Conservation (phyloP, 2,113 vertebrate genomes). For the Pardalotus punctatus region DNA sequence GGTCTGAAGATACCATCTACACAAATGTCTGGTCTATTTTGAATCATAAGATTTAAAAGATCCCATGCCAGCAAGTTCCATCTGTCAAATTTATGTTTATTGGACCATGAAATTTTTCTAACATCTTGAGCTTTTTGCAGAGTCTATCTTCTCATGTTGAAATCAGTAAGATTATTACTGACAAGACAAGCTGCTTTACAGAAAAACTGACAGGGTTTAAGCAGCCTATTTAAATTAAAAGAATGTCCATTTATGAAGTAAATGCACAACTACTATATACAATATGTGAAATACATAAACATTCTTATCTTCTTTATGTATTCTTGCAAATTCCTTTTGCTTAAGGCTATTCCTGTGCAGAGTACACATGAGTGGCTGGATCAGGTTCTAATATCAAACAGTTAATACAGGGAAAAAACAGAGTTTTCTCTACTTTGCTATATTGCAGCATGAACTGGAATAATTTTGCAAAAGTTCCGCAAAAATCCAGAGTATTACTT, state of each 20-base stretch:
- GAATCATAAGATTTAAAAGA: background rate
- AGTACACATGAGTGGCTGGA: background rate
- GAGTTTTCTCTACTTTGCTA: background rate
- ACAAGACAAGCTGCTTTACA: background rate
- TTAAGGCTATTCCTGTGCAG: background rate
- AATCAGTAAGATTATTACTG: background rate
- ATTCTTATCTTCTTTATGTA: background rate
- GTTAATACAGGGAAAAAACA: background rate
- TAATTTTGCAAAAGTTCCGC: background rate
- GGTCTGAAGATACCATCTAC: background rate
- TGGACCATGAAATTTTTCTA: background rate
- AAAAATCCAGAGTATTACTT: background rate
- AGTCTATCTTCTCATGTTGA: background rate
- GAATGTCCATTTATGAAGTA: background rate
- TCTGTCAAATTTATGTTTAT: slow-evolving; percentile 10
- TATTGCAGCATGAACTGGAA: background rate
- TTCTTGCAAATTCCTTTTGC: background rate
- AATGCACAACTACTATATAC: background rate
- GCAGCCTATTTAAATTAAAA: background rate
- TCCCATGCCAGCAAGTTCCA: background rate
- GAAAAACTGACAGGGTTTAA: background rate
- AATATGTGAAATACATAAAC: background rate
- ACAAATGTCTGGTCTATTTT: background rate
- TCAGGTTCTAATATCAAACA: background rate
- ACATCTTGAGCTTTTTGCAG: background rate